Evolutionary conservation across 2,113 vertebrate genomes (phyloP).

Genomic region (Pteronura brasiliensis): DNA sequence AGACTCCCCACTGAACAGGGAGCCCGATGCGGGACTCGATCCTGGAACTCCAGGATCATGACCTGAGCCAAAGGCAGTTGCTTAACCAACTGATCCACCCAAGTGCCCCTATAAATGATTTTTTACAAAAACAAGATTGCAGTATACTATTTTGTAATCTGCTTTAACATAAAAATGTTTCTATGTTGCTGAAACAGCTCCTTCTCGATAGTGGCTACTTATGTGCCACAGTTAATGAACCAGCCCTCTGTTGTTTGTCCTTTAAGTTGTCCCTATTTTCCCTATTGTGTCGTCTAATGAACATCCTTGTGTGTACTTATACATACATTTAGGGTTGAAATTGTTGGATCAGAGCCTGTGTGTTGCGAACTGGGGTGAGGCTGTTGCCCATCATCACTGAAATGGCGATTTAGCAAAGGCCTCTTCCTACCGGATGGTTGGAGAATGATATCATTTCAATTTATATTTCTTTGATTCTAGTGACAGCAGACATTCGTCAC

Average conservation of each 20-base stretch:
- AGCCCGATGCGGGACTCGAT: too few relatives aligned
- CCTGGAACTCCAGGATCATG: too few relatives aligned
- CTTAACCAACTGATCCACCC: too few relatives aligned
- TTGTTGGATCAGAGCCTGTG: background rate
- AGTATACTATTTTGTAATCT: background rate
- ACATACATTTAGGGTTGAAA: background rate
- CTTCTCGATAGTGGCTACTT: background rate
- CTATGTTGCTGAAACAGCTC: background rate
- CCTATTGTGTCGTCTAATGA: background rate
- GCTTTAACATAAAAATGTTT: background rate
- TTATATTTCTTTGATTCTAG: slow-evolving; percentile 25
- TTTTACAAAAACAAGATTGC: slow-evolving; percentile 10
- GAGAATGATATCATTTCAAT: background rate
- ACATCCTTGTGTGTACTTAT: background rate
- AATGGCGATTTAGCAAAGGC: background rate
- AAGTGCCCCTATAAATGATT: background rate
- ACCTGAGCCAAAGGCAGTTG: too few relatives aligned
- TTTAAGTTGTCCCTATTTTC: background rate
- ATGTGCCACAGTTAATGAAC: background rate
- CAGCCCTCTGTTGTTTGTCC: background rate
- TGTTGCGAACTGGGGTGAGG: background rate
- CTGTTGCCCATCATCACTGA: background rate
- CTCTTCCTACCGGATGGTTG: background rate
- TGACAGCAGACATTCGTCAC: slow-evolving; percentile 14
- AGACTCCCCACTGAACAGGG: too few relatives aligned